Base-by-base conservation (phyloP, 1,140 invertebrate species). In the Musca vetustissima region DNA sequence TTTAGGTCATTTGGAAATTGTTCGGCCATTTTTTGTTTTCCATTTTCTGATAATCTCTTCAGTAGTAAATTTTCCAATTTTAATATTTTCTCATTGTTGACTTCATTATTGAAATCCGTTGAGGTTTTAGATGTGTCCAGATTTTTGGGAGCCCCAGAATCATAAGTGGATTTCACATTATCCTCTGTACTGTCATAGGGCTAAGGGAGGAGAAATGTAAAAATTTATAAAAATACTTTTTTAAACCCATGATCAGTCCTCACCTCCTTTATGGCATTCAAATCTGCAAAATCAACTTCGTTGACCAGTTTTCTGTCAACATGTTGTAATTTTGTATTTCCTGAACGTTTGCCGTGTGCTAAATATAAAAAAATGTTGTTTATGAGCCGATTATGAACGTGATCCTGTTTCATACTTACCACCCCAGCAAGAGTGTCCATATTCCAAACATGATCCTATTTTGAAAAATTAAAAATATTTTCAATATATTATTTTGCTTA, bases 371-470 rank as follows among this genome's bases (percentile, higher is more conserved):
- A 19, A 70, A 43, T 21, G 28, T 49, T 48, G 15, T 53, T 1
- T 13, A 25, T 0, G 2, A 3, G 22, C 3, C 17, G 24, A 17
- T 67, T 43, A 17, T 43, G 2, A 43, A 43, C 1, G 11, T n/a
- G n/a, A n/a, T n/a, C n/a, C n/a, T n/a, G n/a, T 43, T 43, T 43
- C 36, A 25, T 66, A 78, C 79, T 78, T 73, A 81, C 79, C 79
- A 59, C 79, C 79, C 79, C 79, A 81, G 67, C 79, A 81, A 1
- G 79, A 81, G 64, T 81, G 79, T 72, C 79, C 79, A 70, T 81
- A 81, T 76, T 81, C 79, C 75, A 81, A 50, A 48, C 79, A 81
- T 64, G 79, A 81, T 71, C 79, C 79, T 81, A 68, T 43, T 43
- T 43, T 43, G 3, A 8, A 28, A 28, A 8, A 28, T 28, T 4